These are phyloP conservation scores for Eupelmus urozonus DNA, from an alignment of 2,888 invertebrate species.

Conservation along the genomic window DNA sequence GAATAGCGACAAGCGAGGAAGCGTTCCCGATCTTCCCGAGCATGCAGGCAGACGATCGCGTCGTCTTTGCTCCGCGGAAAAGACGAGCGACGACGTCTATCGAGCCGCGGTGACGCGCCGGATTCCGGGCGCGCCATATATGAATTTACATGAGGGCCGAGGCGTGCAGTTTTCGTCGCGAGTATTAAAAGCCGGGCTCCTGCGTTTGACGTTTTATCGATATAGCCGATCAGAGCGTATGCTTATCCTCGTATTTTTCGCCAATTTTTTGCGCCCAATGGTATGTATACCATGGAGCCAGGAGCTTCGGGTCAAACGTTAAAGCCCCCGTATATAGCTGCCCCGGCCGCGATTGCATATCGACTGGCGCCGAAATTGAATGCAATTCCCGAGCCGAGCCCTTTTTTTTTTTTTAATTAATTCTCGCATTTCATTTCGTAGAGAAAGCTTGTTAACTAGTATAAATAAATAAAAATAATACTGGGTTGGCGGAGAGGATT, in stretches of 20 bases:
- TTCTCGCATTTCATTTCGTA: slow-evolving; percentile 18
- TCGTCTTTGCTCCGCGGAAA: too few relatives aligned
- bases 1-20: background rate
- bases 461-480: background rate
- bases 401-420: slow-evolving; percentile 35
- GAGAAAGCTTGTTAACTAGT: slow-evolving; percentile 1
- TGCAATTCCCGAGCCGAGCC: slow-evolving; percentile 17
- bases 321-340: background rate
- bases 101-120: slow-evolving; percentile 13
- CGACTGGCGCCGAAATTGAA: slow-evolving; percentile 11
- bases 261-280: slow-evolving; percentile 29
- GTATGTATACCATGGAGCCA: background rate
- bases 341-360: slow-evolving; percentile 10
- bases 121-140: slow-evolving; percentile 10
- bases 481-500: too few relatives aligned
- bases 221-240: slow-evolving; percentile 47
- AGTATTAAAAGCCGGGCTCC: slow-evolving; percentile 42
- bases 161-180: slow-evolving; percentile 42
- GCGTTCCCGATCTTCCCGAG: background rate
- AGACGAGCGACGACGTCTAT: slow-evolving; percentile 13
- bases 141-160: slow-evolving; percentile 50
- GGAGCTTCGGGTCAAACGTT: too few relatives aligned
- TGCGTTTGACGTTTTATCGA: slow-evolving; percentile 57
- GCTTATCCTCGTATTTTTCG: slow-evolving; percentile 1
- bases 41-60: too few relatives aligned